phyloP scores from a whole-genome alignment of 2,888 invertebrate species.

The Lochmaea capreae region DNA sequence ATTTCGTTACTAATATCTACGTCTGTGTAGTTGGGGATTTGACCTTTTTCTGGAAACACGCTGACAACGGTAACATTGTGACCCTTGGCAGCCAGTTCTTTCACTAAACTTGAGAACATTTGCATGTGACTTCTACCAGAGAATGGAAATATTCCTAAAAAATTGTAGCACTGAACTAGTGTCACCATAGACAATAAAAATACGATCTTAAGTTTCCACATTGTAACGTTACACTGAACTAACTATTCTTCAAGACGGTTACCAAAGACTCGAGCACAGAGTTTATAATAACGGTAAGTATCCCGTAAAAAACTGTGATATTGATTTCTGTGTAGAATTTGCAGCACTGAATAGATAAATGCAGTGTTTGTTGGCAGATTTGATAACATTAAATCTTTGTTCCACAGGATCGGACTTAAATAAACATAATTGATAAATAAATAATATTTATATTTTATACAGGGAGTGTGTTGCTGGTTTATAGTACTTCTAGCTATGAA shows the following conservation, averaged over 20 bases:
- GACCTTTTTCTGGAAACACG: constrained; percentile 69
- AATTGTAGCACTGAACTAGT: constrained; percentile 57
- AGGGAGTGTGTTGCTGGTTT: too few species aligned
- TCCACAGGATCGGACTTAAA: constrained; percentile 43
- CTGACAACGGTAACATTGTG: constrained; percentile 77
- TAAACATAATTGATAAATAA: constrained; percentile 47
- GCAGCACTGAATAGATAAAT: background rate
- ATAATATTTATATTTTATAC: background rate
- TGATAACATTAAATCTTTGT: background rate
- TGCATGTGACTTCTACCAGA: constrained; percentile 79
- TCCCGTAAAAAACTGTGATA: background rate
- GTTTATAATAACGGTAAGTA: background rate
- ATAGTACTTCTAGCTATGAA: too few species aligned
- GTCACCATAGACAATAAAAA: background rate
- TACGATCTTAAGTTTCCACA: constrained; percentile 5
- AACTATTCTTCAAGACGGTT: background rate
- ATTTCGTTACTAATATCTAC: constrained; percentile 43
- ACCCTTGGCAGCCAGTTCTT: constrained; percentile 71
- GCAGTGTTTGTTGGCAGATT: background rate
- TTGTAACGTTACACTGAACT: background rate
- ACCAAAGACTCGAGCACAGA: background rate
- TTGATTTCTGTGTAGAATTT: background rate
- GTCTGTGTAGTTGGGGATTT: constrained; percentile 70
- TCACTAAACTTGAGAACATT: constrained; percentile 72
- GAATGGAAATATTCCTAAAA: constrained; percentile 75